Percentiles rank a stretch among this genome's conserved stretches.
phyloP scores from a whole-genome alignment of 2,113 vertebrate genomes.

The Phalacrocorax aristotelis region DNA sequence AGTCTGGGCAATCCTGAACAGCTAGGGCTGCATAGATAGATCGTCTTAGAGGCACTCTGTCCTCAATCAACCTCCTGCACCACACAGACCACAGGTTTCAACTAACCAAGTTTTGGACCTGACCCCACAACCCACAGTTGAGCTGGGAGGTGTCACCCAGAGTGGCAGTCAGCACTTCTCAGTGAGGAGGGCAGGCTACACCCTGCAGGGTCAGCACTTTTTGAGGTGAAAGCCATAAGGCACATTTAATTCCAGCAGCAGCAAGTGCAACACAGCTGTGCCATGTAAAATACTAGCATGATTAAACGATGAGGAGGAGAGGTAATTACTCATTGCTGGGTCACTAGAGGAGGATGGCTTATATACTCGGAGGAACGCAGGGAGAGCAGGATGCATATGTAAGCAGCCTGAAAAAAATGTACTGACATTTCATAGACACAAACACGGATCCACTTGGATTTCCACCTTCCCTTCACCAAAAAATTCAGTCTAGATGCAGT shows the following conservation, averaged over 20 bases:
- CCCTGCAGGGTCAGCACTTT: neutral
- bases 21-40: neutral
- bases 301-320: constrained; percentile 62
- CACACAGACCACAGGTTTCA: neutral
- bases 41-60: neutral
- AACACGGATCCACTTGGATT: neutral
- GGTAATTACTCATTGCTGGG: constrained; percentile 54
- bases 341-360: constrained; percentile 59
- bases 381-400: neutral
- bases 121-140: rapidly evolving
- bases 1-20: neutral
- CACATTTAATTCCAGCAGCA: constrained; percentile 15
- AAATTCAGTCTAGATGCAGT: neutral
- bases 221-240: neutral
- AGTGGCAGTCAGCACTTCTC: neutral
- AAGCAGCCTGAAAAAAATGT: constrained; percentile 49
- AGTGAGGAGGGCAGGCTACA: neutral
- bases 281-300: constrained; percentile 25
- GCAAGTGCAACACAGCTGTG: constrained; percentile 57
- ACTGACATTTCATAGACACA: neutral
- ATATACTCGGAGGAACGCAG: constrained; percentile 29
- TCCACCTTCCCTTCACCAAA: neutral
- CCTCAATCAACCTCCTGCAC: neutral
- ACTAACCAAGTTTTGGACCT: neutral
- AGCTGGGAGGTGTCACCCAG: neutral